Evolutionary conservation across 2,797 vertebrate species (phyloP), one percentile per base, ranked within the genome.

Genomic region (Sandelia bainsii): DNA sequence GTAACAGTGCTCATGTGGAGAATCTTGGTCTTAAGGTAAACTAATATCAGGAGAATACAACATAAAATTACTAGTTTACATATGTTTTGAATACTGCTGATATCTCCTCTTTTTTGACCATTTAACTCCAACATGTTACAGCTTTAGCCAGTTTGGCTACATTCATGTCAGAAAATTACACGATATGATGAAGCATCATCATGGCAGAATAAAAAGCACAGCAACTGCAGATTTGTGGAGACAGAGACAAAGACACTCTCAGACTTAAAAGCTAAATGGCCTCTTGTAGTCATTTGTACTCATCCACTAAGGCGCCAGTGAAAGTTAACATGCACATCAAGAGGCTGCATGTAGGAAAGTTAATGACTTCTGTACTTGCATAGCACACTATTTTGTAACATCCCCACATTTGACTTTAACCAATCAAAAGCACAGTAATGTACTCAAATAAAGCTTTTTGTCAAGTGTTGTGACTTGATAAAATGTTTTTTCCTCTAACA

Each of bases 261-360:
- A 73, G 63, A 67, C 68, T 50, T 78, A 53, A 78, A 69, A 76
- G 62, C 78, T 72, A 80, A 87, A 82, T 77, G 79, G 72, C 54
- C 59, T 74, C 61, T 71, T 50, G 48, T 22, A 70, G 62, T 76
- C 42, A 57, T 74, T 73, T 80, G 44, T 49, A 69, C 67, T 75
- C 19, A 25, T 52, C 75, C 51, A 40, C 49, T 32, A 27, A 42
- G 62, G 72, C 62, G 45, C 69, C 76, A 64, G 53, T 51, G 48
- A 66, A 81, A 77, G 72, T 63, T 39, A 62, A 32, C 25, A 29
- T 17, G 70, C 29, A 62, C 39, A 68, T 58, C 42, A 74, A 68
- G 59, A 62, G 48, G 32, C 58, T 56, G 50, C 64, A 64, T 49
- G 69, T 56, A 60, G 49, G 62, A 40, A 72, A 50, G 23, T 59